Evolutionary conservation across 2,888 invertebrate species (phyloP).

Genomic region (Scaptodrosophila latifasciaeformis): DNA sequence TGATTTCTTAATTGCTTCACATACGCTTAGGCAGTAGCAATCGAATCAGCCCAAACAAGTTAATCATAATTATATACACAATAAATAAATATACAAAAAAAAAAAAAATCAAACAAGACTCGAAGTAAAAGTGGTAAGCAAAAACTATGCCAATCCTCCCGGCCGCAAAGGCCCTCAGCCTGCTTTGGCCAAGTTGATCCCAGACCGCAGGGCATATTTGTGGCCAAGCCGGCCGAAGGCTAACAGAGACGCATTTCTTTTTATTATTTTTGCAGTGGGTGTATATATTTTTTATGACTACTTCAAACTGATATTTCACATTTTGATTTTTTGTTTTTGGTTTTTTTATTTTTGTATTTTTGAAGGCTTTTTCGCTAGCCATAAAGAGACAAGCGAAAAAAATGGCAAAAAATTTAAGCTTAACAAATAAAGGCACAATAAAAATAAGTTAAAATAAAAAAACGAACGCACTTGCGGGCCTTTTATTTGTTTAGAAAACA

Average conservation of each 20-base stretch:
- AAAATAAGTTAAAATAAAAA: conserved; percentile 32
- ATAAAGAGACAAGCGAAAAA: too few species aligned
- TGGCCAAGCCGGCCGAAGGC: conserved; percentile 37
- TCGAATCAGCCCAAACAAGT: conserved; percentile 25
- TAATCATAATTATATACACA: conserved; percentile 40
- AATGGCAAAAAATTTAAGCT: conserved; percentile 27
- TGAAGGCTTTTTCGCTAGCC: conserved; percentile 46
- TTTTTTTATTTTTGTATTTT: conserved; percentile 21
- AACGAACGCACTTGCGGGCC: conserved; percentile 38
- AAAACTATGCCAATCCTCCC: not conserved
- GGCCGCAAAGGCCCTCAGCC: conserved; percentile 23
- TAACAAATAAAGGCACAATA: conserved; percentile 34
- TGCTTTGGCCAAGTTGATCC: conserved; percentile 29
- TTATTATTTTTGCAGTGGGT: conserved; percentile 42
- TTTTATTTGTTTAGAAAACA: conserved; percentile 45
- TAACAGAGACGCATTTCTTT: conserved; percentile 41
- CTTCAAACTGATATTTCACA: too few species aligned
- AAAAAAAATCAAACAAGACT: not conserved
- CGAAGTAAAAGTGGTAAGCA: not conserved
- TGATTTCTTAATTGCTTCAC: conserved; percentile 45
- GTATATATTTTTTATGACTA: too few species aligned
- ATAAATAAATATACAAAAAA: not conserved
- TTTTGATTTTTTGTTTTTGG: not conserved
- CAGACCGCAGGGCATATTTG: conserved; percentile 46
- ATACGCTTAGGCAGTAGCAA: conserved; percentile 26